These are phyloP conservation scores for Euborellia annulipes DNA, from an alignment of 1,140 invertebrate genomes.

Conservation along the genomic window DNA sequence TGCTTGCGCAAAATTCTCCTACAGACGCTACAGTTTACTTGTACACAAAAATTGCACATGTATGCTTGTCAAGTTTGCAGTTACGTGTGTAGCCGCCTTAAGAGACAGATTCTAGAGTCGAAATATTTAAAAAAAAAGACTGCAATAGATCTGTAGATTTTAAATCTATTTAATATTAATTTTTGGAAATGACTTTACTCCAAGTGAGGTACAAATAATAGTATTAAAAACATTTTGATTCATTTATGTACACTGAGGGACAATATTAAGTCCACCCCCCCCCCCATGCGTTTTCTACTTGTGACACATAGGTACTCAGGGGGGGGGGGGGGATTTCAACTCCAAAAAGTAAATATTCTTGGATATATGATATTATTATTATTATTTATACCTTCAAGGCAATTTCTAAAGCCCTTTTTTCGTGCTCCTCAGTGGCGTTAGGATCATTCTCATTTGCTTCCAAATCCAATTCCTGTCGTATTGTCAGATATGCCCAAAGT, in stretches of 20 bases:
- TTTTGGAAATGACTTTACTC: too few relatives aligned
- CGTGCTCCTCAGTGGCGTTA: constrained; percentile 9
- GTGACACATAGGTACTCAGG: not conserved
- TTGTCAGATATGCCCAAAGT: constrained; percentile 31
- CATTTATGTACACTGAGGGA: not conserved
- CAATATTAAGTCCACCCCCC: not conserved
- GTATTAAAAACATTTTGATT: not conserved
- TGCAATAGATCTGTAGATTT: too few relatives aligned
- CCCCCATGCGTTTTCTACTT: not conserved
- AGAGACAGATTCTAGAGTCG: too few relatives aligned
- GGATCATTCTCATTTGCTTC: constrained; percentile 10
- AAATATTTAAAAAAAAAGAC: too few relatives aligned
- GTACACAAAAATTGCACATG: too few relatives aligned
- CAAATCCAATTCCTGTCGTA: constrained; percentile 26
- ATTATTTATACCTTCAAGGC: constrained; percentile 27
- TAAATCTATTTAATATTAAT: too few relatives aligned
- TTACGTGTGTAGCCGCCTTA: too few relatives aligned
- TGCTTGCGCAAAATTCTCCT: not conserved
- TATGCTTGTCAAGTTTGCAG: too few relatives aligned
- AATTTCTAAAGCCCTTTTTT: constrained; percentile 25
- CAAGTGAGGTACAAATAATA: too few relatives aligned
- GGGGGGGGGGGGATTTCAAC: not conserved
- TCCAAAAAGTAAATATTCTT: too few relatives aligned
- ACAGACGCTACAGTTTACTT: not conserved
- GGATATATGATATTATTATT: not conserved